Base-by-base conservation (phyloP, 2,888 invertebrate genomes). In the Synergus gifuensis region DNA sequence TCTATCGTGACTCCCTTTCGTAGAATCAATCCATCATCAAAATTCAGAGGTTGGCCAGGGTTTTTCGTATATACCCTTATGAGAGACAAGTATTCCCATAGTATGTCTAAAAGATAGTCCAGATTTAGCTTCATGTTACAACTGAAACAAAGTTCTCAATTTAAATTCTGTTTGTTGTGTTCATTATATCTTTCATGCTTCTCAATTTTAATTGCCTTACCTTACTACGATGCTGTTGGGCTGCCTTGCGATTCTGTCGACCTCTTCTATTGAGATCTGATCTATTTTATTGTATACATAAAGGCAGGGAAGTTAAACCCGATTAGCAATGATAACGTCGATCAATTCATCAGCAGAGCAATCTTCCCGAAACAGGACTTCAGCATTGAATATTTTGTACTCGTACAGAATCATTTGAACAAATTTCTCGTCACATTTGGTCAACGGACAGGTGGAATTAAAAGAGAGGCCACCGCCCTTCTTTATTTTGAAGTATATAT, bases 271-370 rank as follows among this genome's bases (percentile, higher is more conserved):
- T 76, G 99, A 98, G 89, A 99, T 98, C 94, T 99, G 99, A 95
- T 99, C 99, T 88, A 99, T 98, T 95, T 99, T 99, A 93, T 99
- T 99, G 93, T 99, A 99, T 78, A 99, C 98, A 93, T 99, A 99
- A 78, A 99, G 93, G 92, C 99, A 99, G 78, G 99, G 98, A 91
- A 99, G 94, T 77, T 85, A 85, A 79, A 91, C 91, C 84, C 99
- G 95, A 93, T 98, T 99, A 12, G 97, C 98, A 76, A 97, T 96
- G 86, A 99, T 98, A 77, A 99, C 98, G 93, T 99, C 99, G 86
- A 99, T 99, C 89, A 99, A 95, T 90, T 99, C 99, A 93, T 99
- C 99, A 0, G 98, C 96, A 1, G 96, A 96, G 90, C 97, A 97
- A 92, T 99, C 99, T 92, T 99, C 99, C 64, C 99, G 94, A 92